These are phyloP conservation scores for Lagodon rhomboides DNA, from an alignment of 2,797 vertebrate genomes.

Conservation along the genomic window DNA sequence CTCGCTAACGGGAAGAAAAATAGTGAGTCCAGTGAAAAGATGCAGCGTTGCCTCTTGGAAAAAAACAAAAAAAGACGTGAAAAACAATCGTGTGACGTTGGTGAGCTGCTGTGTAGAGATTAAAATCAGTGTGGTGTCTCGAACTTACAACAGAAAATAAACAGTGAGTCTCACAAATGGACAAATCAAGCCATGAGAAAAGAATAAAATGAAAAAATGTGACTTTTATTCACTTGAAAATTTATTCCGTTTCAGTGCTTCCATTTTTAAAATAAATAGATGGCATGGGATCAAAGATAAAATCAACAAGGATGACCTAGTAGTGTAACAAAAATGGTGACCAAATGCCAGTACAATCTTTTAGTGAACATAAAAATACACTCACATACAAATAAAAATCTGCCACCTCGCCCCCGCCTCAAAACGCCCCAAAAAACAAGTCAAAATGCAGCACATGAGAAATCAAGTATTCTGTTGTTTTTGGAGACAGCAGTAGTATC, in stretches of 20 bases:
- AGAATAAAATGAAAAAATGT: constrained; percentile 82
- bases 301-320: constrained; percentile 87
- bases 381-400: constrained; percentile 84
- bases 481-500: constrained; percentile 83
- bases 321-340: constrained; percentile 87
- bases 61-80: not conserved
- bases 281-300: constrained; percentile 88
- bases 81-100: not conserved
- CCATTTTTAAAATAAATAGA: constrained; percentile 94
- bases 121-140: constrained; percentile 10
- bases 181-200: constrained; percentile 74
- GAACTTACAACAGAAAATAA: constrained; percentile 29
- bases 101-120: constrained; percentile 14
- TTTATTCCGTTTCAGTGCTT: constrained; percentile 93
- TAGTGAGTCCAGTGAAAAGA: constrained; percentile 6
- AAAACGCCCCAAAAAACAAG: constrained; percentile 66
- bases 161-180: constrained; percentile 49
- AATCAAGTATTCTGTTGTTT: constrained; percentile 78
- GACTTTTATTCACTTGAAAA: constrained; percentile 88
- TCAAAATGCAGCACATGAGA: constrained; percentile 85
- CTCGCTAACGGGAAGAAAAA: not conserved
- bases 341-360: constrained; percentile 87
- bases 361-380: constrained; percentile 89
- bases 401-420: constrained; percentile 42
- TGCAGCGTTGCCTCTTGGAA: not conserved